Evolutionary conservation across 2,113 vertebrate species (phyloP), one percentile per base, ranked within the genome.

Genomic region (Rhizomys pruinosus): DNA sequence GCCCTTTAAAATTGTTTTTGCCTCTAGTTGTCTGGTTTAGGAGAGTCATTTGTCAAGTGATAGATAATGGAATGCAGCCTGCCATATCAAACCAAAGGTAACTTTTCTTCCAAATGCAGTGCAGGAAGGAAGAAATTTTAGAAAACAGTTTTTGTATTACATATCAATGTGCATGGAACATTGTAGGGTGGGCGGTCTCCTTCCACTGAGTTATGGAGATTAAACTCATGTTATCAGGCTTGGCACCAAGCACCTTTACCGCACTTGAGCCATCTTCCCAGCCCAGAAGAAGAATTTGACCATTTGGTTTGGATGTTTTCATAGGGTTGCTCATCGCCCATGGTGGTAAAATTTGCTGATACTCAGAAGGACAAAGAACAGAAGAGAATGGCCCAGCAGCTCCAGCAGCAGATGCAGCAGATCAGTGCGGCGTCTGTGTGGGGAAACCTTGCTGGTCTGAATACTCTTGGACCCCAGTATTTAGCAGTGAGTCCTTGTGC

Each of bases 291-390:
- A 4, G n/a, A 66, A n/a, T 71, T 73, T 96, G 88, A 97, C 57
- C 23, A 59, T 72, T 92, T 93, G 78, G 13, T 84, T 94, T 97
- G 87, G 82, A 13, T 96, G 22, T 94, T 86, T 98, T 96, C 95
- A 55, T 98, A 99, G 99, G 99, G 99, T 73, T 99, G 99, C 95
- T 99, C 99, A 64, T 99, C 99, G 7, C 99, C 99, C 72, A 99
- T 99, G 59, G 99, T 99, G 96, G 99, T 99, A 96, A 99, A 99
- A 98, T 99, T 99, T 98, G 99, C 99, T 93, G 99, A 99, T 98
- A 99, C 99, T 0, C 99, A 99, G 98, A 99, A 99, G 98, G 99
- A 99, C 98, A 99, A 99, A 97, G 99, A 99, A 98, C 99, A 99
- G 98, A 99, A 99, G 97, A 98, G 99, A 94, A 99, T 99, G 97